Percentiles rank a stretch among this genome's conserved stretches.
Evolutionary conservation across 2,113 vertebrate genomes (phyloP).

Genomic region (Macquaria australasica): DNA sequence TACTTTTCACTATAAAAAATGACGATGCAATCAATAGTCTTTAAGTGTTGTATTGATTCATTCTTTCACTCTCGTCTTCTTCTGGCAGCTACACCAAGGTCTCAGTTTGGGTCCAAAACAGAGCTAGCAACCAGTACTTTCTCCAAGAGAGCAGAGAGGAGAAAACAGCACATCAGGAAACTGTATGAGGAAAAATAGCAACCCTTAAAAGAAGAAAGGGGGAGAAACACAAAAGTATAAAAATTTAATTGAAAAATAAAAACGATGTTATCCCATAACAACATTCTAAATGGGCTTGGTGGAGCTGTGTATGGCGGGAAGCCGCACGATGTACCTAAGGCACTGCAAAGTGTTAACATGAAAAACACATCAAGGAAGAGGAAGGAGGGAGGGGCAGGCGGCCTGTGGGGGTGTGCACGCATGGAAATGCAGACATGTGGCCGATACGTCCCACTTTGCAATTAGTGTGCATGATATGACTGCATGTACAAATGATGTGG

Average conservation of each 20-base stretch:
- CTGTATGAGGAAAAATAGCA: constrained; percentile 51
- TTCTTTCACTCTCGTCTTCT: neutral
- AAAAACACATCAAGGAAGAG: constrained; percentile 86
- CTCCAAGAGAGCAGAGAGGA: constrained; percentile 8
- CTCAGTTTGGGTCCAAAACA: constrained; percentile 8
- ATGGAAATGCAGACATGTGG: constrained; percentile 67
- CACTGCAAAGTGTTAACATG: constrained; percentile 86
- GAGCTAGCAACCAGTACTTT: neutral
- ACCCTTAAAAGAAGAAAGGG: constrained; percentile 54
- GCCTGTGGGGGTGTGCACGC: constrained; percentile 44
- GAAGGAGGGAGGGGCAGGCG: neutral
- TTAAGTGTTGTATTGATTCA: neutral
- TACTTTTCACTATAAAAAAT: neutral
- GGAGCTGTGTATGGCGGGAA: constrained; percentile 79
- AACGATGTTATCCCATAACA: constrained; percentile 80
- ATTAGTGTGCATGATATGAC: constrained; percentile 60
- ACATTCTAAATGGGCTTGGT: constrained; percentile 82
- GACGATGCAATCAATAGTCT: neutral
- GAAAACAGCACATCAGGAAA: constrained; percentile 20
- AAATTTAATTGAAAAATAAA: constrained; percentile 87
- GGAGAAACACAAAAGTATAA: constrained; percentile 83
- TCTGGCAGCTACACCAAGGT: neutral
- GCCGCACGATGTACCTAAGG: constrained; percentile 83
- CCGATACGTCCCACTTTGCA: constrained; percentile 67
- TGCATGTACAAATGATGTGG: constrained; percentile 31